These are phyloP conservation scores for Tribolium castaneum DNA, from an alignment of 1,140 invertebrate species.

Conservation along the genomic window DNA sequence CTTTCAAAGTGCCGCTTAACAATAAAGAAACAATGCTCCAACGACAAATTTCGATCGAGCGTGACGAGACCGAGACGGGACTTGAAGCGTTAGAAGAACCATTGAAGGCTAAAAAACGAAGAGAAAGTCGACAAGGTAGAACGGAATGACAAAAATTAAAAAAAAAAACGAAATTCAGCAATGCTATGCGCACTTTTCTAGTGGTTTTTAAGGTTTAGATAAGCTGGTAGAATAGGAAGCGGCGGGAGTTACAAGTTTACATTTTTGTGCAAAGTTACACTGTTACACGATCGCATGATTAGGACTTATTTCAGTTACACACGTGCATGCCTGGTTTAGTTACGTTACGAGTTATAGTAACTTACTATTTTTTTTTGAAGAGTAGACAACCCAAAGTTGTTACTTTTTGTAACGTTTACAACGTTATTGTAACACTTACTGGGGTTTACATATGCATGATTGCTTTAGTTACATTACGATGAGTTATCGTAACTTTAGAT, in stretches of 20 bases:
- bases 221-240: constrained; percentile 10
- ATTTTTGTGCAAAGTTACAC: too few species aligned
- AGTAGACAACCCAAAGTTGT: too few species aligned
- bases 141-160: constrained; percentile 56
- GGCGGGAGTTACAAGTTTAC: not conserved
- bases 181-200: constrained; percentile 36
- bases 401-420: too few species aligned
- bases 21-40: constrained; percentile 74
- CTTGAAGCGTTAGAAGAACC: constrained; percentile 75
- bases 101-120: constrained; percentile 73
- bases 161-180: constrained; percentile 1
- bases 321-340: too few species aligned
- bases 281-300: too few species aligned
- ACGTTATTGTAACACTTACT: too few species aligned
- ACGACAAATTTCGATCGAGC: constrained; percentile 74
- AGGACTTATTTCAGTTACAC: too few species aligned
- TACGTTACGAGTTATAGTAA: too few species aligned
- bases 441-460: too few species aligned
- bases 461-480: too few species aligned
- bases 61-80: constrained; percentile 71
- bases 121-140: constrained; percentile 72
- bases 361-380: too few species aligned
- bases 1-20: constrained; percentile 74
- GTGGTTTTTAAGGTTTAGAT: constrained; percentile 17
- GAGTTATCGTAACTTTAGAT: too few species aligned